Evolutionary conservation across 2,888 invertebrate species (phyloP), one percentile per base, ranked within the genome.

Genomic region (Podabrus alpinus): DNA sequence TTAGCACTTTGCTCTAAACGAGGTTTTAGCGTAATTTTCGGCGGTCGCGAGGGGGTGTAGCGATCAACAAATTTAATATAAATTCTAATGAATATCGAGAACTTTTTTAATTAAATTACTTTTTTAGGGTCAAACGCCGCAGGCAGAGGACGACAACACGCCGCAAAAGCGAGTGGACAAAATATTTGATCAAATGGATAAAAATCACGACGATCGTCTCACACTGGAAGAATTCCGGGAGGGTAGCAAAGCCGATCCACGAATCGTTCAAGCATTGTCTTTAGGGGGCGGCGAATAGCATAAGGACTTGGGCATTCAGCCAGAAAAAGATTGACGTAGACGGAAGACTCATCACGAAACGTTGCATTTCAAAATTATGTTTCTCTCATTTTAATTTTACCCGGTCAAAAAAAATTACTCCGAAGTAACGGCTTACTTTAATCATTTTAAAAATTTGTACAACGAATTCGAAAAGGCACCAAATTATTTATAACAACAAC

Each of bases 101-200:
- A n/a, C n/a, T 45, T 45, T 45, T 45, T n/a, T n/a, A 45, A 45
- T 45, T n/a, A 45, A n/a, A 45, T 45, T n/a, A 45, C 4, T n/a
- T 45, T 62, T 88, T n/a, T 88, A 96, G 96, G 96, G 96, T 16
- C 96, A 96, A 86, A 94, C 94, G 80, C 95, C 96, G 68, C 77
- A 75, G 24, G 92, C 95, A 21, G 96, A 96, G 84, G 96, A 96
- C 85, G 96, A 96, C 85, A 96, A 96, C 87, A 96, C 96, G 79
- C 96, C 96, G 15, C 96, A 98, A 88, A 97, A 97, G 87, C 92
- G 98, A 85, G 98, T 98, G 79, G 98, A 98, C 89, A 97, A 97
- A 89, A 99, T 99, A 86, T 99, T 99, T 90, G 97, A 97, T 88
- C 97, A 98, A 87, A 97, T 98, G 97, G 99, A 99, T 89, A 98